Percentiles rank a stretch among this genome's conserved stretches.
Conservation (phyloP, 2,888 invertebrate genomes). For the Patella pellucida region DNA sequence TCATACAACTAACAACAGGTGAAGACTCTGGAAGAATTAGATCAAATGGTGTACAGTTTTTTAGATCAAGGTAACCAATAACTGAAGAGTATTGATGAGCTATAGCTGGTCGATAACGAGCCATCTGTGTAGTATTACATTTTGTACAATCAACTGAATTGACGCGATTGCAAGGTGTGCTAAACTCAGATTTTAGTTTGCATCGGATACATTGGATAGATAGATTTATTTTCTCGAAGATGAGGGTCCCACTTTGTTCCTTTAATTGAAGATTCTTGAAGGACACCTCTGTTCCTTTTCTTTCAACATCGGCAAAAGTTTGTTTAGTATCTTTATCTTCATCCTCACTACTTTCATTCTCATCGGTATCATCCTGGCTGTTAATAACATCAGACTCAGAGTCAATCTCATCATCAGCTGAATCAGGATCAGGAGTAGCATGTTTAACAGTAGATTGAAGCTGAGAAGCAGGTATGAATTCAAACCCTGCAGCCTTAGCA, state of each 20-base stretch:
- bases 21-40: conserved; percentile 66
- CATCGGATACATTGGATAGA: conserved; percentile 65
- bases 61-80: conserved; percentile 69
- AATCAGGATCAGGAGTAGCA: conserved; percentile 12
- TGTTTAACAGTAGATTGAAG: conserved; percentile 36
- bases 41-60: conserved; percentile 68
- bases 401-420: conserved; percentile 25
- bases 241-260: conserved; percentile 62
- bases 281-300: conserved; percentile 66
- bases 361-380: conserved; percentile 18
- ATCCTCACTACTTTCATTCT: conserved; percentile 19
- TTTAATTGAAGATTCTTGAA: conserved; percentile 63
- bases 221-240: conserved; percentile 56
- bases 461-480: conserved; percentile 63
- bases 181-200: conserved; percentile 58
- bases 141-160: conserved; percentile 60
- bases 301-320: conserved; percentile 35
- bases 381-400: conserved; percentile 29
- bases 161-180: conserved; percentile 51
- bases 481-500: conserved; percentile 66
- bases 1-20: conserved; percentile 66
- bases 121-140: conserved; percentile 59
- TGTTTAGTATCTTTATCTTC: conserved; percentile 27
- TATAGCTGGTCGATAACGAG: conserved; percentile 61
- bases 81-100: conserved; percentile 65